Percentiles rank a stretch among this genome's conserved stretches.
Evolutionary conservation across 2,797 vertebrate species (phyloP).

Genomic region (Neopelma chrysocephalum): DNA sequence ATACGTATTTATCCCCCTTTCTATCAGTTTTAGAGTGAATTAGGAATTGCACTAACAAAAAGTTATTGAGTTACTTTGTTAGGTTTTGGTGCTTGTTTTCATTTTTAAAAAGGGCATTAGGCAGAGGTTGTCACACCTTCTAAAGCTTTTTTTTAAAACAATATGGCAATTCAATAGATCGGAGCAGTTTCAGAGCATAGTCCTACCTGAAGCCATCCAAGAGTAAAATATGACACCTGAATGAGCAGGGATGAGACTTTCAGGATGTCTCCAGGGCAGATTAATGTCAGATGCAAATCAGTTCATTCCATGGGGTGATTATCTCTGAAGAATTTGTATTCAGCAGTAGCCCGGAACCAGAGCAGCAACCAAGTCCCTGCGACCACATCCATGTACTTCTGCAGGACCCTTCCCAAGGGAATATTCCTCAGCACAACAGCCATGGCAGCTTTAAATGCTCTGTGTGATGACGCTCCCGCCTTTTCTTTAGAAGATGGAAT

Average conservation of each 20-base stretch:
- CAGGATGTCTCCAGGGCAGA: neutral
- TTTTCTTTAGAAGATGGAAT: neutral
- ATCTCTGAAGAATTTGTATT: neutral
- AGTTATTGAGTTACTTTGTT: neutral
- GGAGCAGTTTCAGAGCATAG: neutral
- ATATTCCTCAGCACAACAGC: neutral
- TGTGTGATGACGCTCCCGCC: rapidly evolving
- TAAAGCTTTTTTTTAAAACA: neutral
- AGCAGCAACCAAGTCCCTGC: neutral
- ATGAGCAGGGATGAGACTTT: neutral
- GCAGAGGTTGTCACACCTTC: neutral
- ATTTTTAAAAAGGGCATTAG: neutral
- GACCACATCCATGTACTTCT: rapidly evolving
- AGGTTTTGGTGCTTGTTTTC: neutral
- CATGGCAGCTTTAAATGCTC: neutral
- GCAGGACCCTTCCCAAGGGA: neutral
- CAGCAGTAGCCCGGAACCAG: neutral
- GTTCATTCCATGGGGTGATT: neutral
- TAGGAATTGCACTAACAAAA: neutral
- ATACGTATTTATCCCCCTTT: neutral
- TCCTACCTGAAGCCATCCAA: neutral
- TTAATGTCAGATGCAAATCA: neutral
- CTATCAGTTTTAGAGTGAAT: neutral
- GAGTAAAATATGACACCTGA: neutral
- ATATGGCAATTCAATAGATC: neutral